These are phyloP conservation scores for Edolisoma coerulescens DNA, from an alignment of 2,113 vertebrate species.

Conservation along the genomic window DNA sequence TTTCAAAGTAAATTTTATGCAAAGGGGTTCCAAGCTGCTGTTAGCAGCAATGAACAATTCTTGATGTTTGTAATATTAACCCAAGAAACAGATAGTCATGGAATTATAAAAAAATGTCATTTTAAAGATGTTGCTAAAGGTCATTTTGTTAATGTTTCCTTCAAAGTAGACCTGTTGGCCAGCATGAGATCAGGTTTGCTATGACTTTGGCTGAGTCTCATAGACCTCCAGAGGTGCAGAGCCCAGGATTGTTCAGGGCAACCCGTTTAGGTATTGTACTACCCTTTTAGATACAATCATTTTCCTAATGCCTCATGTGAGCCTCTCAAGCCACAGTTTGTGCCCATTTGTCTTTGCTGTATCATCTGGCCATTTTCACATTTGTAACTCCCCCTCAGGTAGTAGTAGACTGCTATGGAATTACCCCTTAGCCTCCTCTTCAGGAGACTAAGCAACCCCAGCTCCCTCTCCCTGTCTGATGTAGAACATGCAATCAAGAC, in stretches of 20 bases:
- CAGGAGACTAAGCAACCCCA: background rate
- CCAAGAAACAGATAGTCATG: background rate
- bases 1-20: background rate
- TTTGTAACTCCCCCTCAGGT: background rate
- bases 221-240: background rate
- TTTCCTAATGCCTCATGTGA: background rate
- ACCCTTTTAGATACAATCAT: background rate
- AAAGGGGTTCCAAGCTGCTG: background rate
- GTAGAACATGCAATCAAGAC: background rate
- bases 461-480: background rate
- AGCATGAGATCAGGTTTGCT: background rate
- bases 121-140: background rate
- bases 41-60: background rate
- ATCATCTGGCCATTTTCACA: background rate
- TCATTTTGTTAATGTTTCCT: background rate
- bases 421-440: background rate
- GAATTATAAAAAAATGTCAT: background rate
- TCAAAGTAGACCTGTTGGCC: background rate
- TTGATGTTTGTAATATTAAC: background rate
- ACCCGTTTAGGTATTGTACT: accelerated
- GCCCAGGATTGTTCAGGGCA: background rate
- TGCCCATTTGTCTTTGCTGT: background rate
- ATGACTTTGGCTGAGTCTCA: background rate
- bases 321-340: background rate
- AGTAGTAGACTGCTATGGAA: background rate